Percentiles rank a stretch among this genome's conserved stretches.
phyloP scores from a whole-genome alignment of 2,113 vertebrate species.

The Oenanthe oenanthe region DNA sequence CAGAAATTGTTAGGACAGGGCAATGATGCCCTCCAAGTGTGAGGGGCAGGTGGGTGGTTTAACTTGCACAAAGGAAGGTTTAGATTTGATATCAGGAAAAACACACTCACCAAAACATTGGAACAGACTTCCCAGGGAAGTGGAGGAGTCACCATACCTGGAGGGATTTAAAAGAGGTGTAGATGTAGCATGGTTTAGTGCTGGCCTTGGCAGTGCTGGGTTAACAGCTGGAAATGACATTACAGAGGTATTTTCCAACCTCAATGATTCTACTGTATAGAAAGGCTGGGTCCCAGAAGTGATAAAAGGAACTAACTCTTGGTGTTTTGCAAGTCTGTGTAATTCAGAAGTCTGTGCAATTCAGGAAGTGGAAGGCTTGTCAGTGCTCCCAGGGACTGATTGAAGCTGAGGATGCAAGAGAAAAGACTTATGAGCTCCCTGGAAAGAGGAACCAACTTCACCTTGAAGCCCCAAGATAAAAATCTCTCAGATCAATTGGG shows the following conservation, averaged over 20 bases:
- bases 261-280: neutral
- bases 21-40: neutral
- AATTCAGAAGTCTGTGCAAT: neutral
- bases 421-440: neutral
- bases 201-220: neutral
- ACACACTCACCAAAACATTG: neutral
- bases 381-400: neutral
- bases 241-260: neutral
- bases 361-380: neutral
- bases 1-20: neutral
- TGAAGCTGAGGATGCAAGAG: neutral
- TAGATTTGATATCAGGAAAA: neutral
- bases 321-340: neutral
- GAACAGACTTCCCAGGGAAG: neutral
- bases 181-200: neutral
- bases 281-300: neutral
- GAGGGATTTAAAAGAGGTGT: neutral
- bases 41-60: neutral
- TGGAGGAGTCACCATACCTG: neutral
- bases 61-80: neutral
- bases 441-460: neutral
- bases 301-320: neutral
- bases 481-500: neutral
- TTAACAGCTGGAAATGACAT: fast-evolving
- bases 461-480: neutral